phyloP scores from a whole-genome alignment of 2,797 vertebrate species.

The Sebastes wilsoni region DNA sequence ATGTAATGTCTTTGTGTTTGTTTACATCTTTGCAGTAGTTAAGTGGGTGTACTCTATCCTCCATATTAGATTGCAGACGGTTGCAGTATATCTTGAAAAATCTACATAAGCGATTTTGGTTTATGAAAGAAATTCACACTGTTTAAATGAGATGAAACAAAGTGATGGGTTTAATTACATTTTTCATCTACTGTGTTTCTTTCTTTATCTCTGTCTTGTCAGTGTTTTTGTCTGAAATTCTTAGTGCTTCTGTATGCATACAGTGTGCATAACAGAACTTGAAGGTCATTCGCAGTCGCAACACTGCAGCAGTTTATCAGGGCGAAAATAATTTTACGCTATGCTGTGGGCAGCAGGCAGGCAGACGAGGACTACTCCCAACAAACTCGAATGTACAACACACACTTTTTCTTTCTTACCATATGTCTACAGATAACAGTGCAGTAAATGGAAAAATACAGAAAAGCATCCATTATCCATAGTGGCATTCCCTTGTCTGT shows the following conservation, averaged over 20 bases:
- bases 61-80: background rate
- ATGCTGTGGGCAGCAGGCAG: conserved; percentile 7
- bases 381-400: background rate
- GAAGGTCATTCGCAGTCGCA: conserved; percentile 31
- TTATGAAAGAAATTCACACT: background rate
- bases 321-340: conserved; percentile 19
- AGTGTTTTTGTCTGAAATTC: background rate
- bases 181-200: background rate
- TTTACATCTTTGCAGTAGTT: conserved; percentile 11
- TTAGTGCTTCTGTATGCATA: background rate
- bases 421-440: background rate
- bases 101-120: background rate
- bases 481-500: background rate
- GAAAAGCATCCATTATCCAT: background rate
- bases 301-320: conserved; percentile 21
- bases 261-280: background rate
- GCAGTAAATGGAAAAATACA: background rate
- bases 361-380: background rate
- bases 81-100: background rate
- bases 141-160: background rate
- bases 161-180: background rate
- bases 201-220: background rate
- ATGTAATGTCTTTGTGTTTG: background rate
- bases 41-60: background rate
- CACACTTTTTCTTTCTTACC: background rate